Percentiles rank a stretch among this genome's conserved stretches.
These are phyloP conservation scores for Acronicta psi DNA, from an alignment of 2,888 invertebrate genomes.

Conservation along the genomic window DNA sequence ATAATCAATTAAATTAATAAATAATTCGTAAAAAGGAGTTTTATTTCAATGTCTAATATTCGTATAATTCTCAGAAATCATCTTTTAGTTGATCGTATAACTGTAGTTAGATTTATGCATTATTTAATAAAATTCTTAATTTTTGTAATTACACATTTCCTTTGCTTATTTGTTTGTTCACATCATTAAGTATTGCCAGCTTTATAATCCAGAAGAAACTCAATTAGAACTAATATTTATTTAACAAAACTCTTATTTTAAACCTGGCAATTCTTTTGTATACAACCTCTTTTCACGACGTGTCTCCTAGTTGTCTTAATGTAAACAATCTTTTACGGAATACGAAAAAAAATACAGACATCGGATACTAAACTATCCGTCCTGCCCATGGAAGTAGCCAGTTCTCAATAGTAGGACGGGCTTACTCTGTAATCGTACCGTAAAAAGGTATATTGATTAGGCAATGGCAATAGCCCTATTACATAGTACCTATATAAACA, in stretches of 20 bases:
- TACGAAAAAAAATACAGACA: too few relatives aligned
- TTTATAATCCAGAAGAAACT: background rate
- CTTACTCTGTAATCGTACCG: too few relatives aligned
- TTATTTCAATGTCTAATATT: too few relatives aligned
- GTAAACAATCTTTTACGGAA: background rate
- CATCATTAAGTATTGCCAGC: slow-evolving; percentile 30
- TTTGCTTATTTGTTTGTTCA: slow-evolving; percentile 28
- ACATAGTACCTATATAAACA: too few relatives aligned
- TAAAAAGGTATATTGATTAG: too few relatives aligned
- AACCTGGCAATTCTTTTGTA: background rate
- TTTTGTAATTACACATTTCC: slow-evolving; percentile 20
- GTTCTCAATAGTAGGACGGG: too few relatives aligned
- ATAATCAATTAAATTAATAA: too few relatives aligned
- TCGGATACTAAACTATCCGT: too few relatives aligned
- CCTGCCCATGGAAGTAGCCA: too few relatives aligned
- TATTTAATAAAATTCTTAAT: slow-evolving; percentile 46
- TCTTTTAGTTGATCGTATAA: slow-evolving; percentile 13
- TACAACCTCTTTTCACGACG: background rate
- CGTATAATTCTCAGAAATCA: background rate
- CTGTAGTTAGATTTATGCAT: slow-evolving; percentile 29
- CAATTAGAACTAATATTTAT: too few relatives aligned
- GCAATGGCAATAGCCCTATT: too few relatives aligned
- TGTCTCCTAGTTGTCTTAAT: background rate
- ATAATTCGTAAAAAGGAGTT: too few relatives aligned
- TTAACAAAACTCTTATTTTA: background rate